Percentiles rank a stretch among this genome's conserved stretches.
Evolutionary conservation across 2,888 invertebrate species (phyloP).

Genomic region (Dilophus febrilis): DNA sequence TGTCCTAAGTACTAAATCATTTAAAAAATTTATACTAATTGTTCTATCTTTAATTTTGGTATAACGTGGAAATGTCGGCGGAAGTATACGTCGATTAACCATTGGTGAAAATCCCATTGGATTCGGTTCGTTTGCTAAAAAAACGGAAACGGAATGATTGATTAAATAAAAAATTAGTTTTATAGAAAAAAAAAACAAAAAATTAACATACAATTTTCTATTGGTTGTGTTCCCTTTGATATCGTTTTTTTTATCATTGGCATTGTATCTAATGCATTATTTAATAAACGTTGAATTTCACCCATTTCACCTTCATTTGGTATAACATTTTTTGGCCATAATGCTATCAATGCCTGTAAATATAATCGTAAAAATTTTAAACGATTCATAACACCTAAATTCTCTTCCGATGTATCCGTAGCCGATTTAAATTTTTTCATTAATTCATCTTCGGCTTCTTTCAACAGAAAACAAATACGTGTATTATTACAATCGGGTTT

Average conservation of each 20-base stretch:
- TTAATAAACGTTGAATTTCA: slow-evolving; percentile 66
- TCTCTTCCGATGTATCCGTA: slow-evolving; percentile 22
- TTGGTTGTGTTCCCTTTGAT: slow-evolving; percentile 52
- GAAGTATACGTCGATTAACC: slow-evolving; percentile 85
- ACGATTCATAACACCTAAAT: slow-evolving; percentile 55
- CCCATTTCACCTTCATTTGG: slow-evolving; percentile 35
- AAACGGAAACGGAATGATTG: slow-evolving; percentile 14
- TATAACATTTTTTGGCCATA: slow-evolving; percentile 34
- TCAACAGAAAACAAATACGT: slow-evolving; percentile 61
- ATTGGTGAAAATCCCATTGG: slow-evolving; percentile 93
- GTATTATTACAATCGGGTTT: slow-evolving; percentile 63
- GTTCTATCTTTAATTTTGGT: slow-evolving; percentile 67
- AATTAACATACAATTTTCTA: slow-evolving; percentile 22
- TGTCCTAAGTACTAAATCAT: slow-evolving; percentile 64
- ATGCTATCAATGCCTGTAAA: slow-evolving; percentile 50
- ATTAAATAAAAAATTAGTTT: slow-evolving; percentile 1
- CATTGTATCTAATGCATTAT: slow-evolving; percentile 67
- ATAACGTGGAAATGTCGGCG: slow-evolving; percentile 96
- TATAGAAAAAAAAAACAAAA: neutral
- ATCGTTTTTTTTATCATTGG: slow-evolving; percentile 63
- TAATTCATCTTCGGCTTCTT: slow-evolving; percentile 83
- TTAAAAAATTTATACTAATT: slow-evolving; percentile 54
- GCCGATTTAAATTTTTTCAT: slow-evolving; percentile 40
- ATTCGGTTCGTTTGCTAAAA: slow-evolving; percentile 48
- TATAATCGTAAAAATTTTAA: slow-evolving; percentile 76